Evolutionary conservation across 2,888 invertebrate species (phyloP).

Genomic region (Agelastica alni): DNA sequence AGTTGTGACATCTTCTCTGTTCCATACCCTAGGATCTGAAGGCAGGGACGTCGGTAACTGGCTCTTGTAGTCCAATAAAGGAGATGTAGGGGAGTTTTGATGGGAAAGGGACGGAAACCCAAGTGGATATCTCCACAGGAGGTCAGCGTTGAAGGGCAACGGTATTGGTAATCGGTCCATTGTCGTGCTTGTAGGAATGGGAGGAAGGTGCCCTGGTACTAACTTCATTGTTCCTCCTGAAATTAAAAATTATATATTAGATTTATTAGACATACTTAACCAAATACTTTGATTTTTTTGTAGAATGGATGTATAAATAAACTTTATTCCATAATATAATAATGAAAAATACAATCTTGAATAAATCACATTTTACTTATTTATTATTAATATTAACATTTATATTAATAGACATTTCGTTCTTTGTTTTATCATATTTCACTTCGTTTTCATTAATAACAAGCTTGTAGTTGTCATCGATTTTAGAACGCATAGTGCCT

Average conservation of each 20-base stretch:
- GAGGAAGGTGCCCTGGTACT: constrained; percentile 57
- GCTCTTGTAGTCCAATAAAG: constrained; percentile 82
- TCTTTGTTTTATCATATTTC: no score
- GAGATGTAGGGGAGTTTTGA: constrained; percentile 66
- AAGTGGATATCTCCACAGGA: constrained; percentile 86
- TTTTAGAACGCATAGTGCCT: no score
- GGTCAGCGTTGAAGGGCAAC: constrained; percentile 80
- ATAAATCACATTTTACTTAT: no score
- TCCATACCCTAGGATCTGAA: constrained; percentile 88
- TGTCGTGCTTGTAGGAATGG: constrained; percentile 53
- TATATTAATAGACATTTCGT: no score
- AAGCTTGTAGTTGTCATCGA: no score
- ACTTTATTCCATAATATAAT: no score
- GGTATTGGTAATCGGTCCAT: constrained; percentile 78
- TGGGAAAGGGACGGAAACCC: constrained; percentile 72
- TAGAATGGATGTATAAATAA: no score
- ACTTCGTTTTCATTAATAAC: no score
- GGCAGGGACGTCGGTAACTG: constrained; percentile 83
- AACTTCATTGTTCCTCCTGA: constrained; percentile 57
- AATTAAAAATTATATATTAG: constrained; percentile 17
- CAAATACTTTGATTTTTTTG: no score
- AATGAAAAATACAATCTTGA: no score
- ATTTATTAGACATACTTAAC: no score
- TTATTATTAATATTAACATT: no score
- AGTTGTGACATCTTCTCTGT: constrained; percentile 83